A percentile compares a stretch with the other conserved stretches of the same genome.
phyloP scores from a whole-genome alignment of 2,113 vertebrate genomes.

The Phycodurus eques region DNA sequence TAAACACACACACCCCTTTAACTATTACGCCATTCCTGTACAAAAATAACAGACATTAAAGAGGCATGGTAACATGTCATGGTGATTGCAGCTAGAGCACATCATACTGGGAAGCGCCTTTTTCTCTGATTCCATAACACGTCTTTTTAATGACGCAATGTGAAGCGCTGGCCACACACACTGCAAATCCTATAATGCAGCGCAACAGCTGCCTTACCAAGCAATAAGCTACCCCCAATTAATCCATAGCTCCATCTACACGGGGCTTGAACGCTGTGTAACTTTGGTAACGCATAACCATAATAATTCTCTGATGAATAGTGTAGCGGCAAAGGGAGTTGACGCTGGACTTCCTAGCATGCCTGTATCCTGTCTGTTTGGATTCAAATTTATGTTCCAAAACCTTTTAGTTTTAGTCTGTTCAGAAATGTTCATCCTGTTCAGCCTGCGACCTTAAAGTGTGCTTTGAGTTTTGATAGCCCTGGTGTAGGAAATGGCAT shows the following conservation, averaged over 20 bases:
- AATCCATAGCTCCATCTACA: neutral
- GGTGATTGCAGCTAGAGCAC: neutral
- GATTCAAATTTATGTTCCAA: neutral
- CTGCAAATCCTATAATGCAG: neutral
- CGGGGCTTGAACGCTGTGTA: neutral
- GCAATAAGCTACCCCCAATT: neutral
- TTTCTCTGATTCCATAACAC: neutral
- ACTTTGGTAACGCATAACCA: neutral
- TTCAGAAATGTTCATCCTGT: neutral
- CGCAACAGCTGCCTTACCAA: neutral
- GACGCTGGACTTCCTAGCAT: neutral
- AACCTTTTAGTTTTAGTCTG: neutral
- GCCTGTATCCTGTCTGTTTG: neutral
- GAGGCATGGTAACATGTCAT: too few species aligned
- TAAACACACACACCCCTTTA: too few species aligned
- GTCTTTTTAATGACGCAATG: too few species aligned
- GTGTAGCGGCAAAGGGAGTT: neutral
- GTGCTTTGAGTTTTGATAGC: neutral
- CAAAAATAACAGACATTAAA: too few species aligned
- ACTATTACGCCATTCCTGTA: too few species aligned
- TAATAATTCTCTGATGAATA: neutral
- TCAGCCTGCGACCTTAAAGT: neutral
- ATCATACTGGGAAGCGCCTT: neutral
- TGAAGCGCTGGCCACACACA: neutral
- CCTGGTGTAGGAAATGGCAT: neutral